Conservation (phyloP, 2,888 invertebrate genomes). For the Drosophila suboccidentalis region DNA sequence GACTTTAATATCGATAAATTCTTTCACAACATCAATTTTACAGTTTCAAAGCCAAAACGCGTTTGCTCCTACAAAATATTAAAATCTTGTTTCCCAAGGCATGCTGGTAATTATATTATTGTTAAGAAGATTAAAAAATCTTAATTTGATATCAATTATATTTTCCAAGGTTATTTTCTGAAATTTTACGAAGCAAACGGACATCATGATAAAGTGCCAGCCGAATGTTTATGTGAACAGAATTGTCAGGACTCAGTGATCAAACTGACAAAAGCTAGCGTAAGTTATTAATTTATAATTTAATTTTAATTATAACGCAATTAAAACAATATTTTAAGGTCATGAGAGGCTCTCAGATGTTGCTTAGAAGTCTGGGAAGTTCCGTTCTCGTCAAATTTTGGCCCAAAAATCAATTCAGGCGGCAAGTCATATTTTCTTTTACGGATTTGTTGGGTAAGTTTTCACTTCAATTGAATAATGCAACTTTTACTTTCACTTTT, state of each 20-base stretch:
- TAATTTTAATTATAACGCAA: background rate
- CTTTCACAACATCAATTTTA: slow-evolving; percentile 20
- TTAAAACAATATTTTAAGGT: slow-evolving; percentile 30
- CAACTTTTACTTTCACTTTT: background rate
- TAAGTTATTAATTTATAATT: slow-evolving; percentile 33
- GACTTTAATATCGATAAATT: too few species aligned
- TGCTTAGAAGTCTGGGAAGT: slow-evolving; percentile 77
- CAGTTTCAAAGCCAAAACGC: slow-evolving; percentile 76
- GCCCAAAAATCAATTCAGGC: slow-evolving; percentile 78
- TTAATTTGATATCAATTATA: background rate
- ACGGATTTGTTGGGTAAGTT: slow-evolving; percentile 84
- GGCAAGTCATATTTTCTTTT: slow-evolving; percentile 84
- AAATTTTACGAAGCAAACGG: slow-evolving; percentile 56
- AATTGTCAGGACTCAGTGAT: slow-evolving; percentile 82
- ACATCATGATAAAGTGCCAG: slow-evolving; percentile 38
- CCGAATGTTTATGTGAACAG: slow-evolving; percentile 80
- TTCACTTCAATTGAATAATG: background rate
- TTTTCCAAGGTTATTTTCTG: slow-evolving; percentile 56
- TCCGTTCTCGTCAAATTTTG: slow-evolving; percentile 67
- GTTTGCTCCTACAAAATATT: slow-evolving; percentile 81
- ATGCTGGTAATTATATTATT: slow-evolving; percentile 60
- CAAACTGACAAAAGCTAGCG: slow-evolving; percentile 56
- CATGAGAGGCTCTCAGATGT: slow-evolving; percentile 67
- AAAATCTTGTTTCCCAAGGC: slow-evolving; percentile 74
- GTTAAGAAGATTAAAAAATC: background rate